Conservation (phyloP, 92 coral and sea anemone species). For the Palythoa heliodiscus region DNA sequence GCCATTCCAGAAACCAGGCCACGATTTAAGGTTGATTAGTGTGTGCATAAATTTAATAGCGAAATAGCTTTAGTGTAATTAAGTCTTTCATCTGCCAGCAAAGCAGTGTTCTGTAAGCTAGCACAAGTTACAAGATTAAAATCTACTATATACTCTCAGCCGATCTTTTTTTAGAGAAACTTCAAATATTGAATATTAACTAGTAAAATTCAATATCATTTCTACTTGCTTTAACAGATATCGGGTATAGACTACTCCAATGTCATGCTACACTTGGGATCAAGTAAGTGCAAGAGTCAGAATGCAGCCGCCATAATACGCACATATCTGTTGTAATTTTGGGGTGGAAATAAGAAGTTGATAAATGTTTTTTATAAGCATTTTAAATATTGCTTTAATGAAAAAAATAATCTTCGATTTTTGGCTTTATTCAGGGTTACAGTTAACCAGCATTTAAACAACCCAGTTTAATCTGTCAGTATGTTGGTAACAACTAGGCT, state of each 20-base stretch:
- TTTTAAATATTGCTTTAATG: too few species aligned
- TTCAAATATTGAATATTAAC: not conserved
- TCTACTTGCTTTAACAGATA: slow-evolving; percentile 53
- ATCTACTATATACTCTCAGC: too few species aligned
- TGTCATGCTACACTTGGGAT: slow-evolving; percentile 89
- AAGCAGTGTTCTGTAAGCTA: not conserved
- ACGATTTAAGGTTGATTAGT: not conserved
- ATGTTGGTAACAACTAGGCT: too few species aligned
- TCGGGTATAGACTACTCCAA: slow-evolving; percentile 87
- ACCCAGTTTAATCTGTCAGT: too few species aligned
- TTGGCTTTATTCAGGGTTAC: too few species aligned
- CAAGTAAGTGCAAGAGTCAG: slow-evolving; percentile 52
- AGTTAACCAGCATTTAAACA: too few species aligned
- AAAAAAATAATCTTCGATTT: too few species aligned
- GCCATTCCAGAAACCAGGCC: not conserved
- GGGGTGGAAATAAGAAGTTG: too few species aligned
- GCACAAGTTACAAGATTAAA: not conserved
- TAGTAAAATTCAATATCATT: not conserved
- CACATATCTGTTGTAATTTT: too few species aligned
- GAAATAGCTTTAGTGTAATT: not conserved
- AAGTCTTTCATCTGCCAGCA: too few species aligned
- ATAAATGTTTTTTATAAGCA: too few species aligned
- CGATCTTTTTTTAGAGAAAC: not conserved
- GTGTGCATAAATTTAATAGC: not conserved
- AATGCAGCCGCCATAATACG: too few species aligned